A percentile compares a stretch with the other conserved stretches of the same genome.
Evolutionary conservation across 2,113 vertebrate species (phyloP).

Genomic region (Canis aureus): DNA sequence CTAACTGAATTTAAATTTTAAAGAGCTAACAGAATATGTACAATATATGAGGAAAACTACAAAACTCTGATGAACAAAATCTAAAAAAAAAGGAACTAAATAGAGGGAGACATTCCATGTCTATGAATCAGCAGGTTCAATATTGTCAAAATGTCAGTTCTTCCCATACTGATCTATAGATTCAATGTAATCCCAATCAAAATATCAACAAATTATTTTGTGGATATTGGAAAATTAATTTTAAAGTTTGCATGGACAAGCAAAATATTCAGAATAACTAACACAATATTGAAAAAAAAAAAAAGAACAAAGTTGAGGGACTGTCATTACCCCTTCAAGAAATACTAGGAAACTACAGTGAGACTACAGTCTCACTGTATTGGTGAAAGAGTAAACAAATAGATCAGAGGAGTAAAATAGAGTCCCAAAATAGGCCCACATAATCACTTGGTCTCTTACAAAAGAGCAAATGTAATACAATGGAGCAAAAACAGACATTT

Average conservation of each 20-base stretch:
- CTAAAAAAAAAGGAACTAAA: not conserved
- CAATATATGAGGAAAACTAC: not conserved
- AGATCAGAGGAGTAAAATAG: not conserved
- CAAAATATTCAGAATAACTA: not conserved
- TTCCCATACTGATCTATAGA: not conserved
- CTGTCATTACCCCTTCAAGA: not conserved
- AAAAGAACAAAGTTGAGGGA: not conserved
- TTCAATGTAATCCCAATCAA: not conserved
- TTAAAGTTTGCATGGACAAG: not conserved
- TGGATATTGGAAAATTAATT: not conserved
- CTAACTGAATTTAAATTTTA: too few species aligned
- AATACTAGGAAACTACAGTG: not conserved
- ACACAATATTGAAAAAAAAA: not conserved
- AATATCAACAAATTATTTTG: not conserved
- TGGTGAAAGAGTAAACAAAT: not conserved
- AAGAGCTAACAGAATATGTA: not conserved
- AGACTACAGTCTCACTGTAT: not conserved
- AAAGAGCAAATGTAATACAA: not conserved
- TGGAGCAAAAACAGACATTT: not conserved
- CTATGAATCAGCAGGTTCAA: not conserved
- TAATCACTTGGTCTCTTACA: not conserved
- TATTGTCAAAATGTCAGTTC: not conserved
- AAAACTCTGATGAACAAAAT: too few species aligned
- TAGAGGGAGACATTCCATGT: not conserved
- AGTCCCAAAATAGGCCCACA: not conserved